A percentile compares a stretch with the other conserved stretches of the same genome.
phyloP scores from a whole-genome alignment of 2,113 vertebrate species.

The Sebastes schlegelii region DNA sequence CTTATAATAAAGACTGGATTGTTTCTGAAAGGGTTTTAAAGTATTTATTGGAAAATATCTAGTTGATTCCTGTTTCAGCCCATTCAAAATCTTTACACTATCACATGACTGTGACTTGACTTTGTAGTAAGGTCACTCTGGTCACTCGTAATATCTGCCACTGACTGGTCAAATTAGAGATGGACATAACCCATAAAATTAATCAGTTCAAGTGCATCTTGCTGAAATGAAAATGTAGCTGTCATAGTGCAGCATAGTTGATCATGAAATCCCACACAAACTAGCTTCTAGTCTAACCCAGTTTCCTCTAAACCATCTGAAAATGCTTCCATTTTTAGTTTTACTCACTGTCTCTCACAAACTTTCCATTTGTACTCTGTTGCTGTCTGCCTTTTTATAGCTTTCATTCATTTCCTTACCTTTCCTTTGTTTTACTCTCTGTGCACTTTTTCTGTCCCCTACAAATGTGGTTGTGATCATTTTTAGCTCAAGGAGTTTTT shows the following conservation, averaged over 20 bases:
- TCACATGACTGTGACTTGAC: constrained; percentile 8
- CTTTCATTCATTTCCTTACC: not conserved
- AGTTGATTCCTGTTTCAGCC: not conserved
- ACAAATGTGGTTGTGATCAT: not conserved
- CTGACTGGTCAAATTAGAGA: constrained; percentile 16
- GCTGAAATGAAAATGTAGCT: constrained; percentile 10
- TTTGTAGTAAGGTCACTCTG: constrained; percentile 2
- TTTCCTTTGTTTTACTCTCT: not conserved
- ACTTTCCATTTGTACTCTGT: constrained; percentile 28
- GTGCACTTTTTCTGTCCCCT: not conserved
- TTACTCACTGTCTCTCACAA: constrained; percentile 12
- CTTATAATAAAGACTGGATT: not conserved
- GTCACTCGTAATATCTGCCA: constrained; percentile 38
- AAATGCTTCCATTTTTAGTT: constrained; percentile 35
- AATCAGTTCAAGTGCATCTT: constrained; percentile 16
- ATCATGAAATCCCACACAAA: constrained; percentile 20
- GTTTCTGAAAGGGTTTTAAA: not conserved
- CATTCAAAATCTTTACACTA: not conserved
- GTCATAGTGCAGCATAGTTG: not conserved
- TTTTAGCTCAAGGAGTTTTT: not conserved
- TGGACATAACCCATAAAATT: constrained; percentile 5
- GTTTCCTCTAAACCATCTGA: constrained; percentile 22
- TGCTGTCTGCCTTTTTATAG: constrained; percentile 20
- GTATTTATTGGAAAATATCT: not conserved
- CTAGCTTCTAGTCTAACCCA: constrained; percentile 7